Evolutionary conservation across 1,140 invertebrate species (phyloP).

Genomic region (Drosophila lacteicornis): DNA sequence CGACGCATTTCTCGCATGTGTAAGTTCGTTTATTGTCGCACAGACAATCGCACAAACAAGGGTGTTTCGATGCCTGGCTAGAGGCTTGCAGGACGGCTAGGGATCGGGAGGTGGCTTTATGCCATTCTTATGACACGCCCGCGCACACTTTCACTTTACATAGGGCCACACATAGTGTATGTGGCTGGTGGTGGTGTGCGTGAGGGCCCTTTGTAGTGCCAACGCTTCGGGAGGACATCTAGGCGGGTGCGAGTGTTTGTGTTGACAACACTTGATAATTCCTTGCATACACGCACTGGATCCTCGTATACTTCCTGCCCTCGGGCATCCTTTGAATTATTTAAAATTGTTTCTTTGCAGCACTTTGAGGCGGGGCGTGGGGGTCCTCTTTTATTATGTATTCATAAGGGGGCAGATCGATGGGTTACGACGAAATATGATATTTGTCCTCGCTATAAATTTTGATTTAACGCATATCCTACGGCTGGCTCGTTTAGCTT

Average conservation of each 20-base stretch:
- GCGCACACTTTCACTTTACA: conserved; percentile 80
- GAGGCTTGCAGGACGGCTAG: neutral
- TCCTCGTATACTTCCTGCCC: conserved; percentile 32
- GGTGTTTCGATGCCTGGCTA: conserved; percentile 9
- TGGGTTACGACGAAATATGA: conserved; percentile 31
- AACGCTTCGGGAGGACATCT: conserved; percentile 34
- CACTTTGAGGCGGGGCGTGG: conserved; percentile 32
- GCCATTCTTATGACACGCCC: conserved; percentile 76
- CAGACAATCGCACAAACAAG: conserved; percentile 56
- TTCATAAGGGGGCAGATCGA: conserved; percentile 56
- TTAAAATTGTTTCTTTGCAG: conserved; percentile 70
- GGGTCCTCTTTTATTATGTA: conserved; percentile 41
- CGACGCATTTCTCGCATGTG: conserved; percentile 73
- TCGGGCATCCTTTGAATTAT: conserved; percentile 66
- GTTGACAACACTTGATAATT: conserved; percentile 82
- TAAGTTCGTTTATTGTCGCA: conserved; percentile 55
- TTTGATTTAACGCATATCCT: conserved; percentile 31
- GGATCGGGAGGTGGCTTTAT: conserved; percentile 19
- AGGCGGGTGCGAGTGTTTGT: conserved; percentile 38
- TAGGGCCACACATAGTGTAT: conserved; percentile 44
- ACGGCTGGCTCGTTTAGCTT: conserved; percentile 22
- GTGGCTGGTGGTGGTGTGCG: conserved; percentile 5
- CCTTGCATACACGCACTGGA: conserved; percentile 76
- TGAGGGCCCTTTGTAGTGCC: conserved; percentile 61
- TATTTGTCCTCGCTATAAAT: conserved; percentile 23